Evolutionary conservation across 2,797 vertebrate genomes (phyloP), one percentile per base, ranked within the genome.

Genomic region (Yasuhikotakia modesta): DNA sequence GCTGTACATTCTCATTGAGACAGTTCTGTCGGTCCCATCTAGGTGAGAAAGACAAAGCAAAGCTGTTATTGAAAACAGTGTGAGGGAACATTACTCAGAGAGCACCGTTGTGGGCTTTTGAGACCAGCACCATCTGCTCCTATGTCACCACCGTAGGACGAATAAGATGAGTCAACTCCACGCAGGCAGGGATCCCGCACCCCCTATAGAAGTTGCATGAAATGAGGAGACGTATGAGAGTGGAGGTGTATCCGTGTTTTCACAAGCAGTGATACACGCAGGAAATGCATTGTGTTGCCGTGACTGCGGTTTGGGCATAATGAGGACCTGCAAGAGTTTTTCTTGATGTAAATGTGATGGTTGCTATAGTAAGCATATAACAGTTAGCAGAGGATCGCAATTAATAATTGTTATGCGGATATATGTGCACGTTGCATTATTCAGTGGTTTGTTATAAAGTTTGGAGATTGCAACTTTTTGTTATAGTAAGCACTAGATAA

Each of bases 41-140:
- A 58, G 50, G 67, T 46, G 48, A 70, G 35, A 50, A 78, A 61
- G 67, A 65, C 74, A 80, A 78, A 73, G 73, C 48, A 73, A 60
- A 73, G 73, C 85, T 70, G 74, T 82, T 79, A 85, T 79, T 83
- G 82, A 81, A 87, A 86, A 81, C 81, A 79, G 24, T 61, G n/a
- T n/a, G 81, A 82, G 52, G 83, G 81, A 77, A 81, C 83, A 81
- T 87, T 84, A 86, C 78, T 84, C 85, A 79, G 82, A 43, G 8
- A 78, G 79, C 74, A 58, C 71, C 53, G 85, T 55, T 1, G 80
- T 30, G 84, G 83, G 82, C 83, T 83, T 82, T 30, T 19, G 80
- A 83, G 85, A 81, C 81, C 69, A 35, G 22, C 48, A 63, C 85
- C 88, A 87, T 88, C 88, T 89, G 89, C 82, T 76, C 76, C 64